These are phyloP conservation scores for Abrostola tripartita DNA, from an alignment of 2,888 invertebrate species.

Conservation along the genomic window DNA sequence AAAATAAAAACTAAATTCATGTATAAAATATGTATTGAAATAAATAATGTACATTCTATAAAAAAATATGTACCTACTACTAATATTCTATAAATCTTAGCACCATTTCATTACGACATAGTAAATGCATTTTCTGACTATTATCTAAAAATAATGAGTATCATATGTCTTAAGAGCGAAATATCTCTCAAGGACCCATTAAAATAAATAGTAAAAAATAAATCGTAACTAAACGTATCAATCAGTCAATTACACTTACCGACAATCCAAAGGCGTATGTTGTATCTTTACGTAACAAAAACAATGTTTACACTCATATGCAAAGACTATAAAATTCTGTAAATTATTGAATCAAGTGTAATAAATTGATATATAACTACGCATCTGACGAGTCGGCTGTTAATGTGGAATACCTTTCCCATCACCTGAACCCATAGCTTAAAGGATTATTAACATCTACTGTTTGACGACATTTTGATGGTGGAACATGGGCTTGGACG, in stretches of 20 bases:
- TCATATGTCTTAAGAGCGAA: conserved; percentile 63
- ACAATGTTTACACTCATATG: conserved; percentile 2
- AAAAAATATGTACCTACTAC: conserved; percentile 16
- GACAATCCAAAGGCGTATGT: conserved; percentile 53
- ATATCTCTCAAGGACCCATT: conserved; percentile 36
- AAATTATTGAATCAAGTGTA: too few relatives aligned
- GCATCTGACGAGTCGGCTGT: conserved; percentile 55
- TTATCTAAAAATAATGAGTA: conserved; percentile 75
- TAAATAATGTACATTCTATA: conserved; percentile 48
- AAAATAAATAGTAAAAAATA: conserved; percentile 25
- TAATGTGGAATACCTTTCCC: conserved; percentile 49
- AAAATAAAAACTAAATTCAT: conserved; percentile 5
- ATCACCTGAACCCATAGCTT: conserved; percentile 43
- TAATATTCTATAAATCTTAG: conserved; percentile 62
- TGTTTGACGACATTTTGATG: conserved; percentile 68
- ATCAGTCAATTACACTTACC: conserved; percentile 56
- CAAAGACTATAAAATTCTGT: not conserved
- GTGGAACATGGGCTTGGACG: conserved; percentile 83
- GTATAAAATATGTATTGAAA: conserved; percentile 41
- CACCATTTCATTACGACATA: conserved; percentile 74
- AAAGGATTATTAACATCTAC: conserved; percentile 43
- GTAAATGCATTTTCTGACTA: conserved; percentile 86
- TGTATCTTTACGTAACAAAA: conserved; percentile 11
- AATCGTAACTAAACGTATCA: conserved; percentile 31
- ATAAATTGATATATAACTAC: conserved; percentile 11